phyloP scores from a whole-genome alignment of 2,888 invertebrate species.

The Pinctada fucata region DNA sequence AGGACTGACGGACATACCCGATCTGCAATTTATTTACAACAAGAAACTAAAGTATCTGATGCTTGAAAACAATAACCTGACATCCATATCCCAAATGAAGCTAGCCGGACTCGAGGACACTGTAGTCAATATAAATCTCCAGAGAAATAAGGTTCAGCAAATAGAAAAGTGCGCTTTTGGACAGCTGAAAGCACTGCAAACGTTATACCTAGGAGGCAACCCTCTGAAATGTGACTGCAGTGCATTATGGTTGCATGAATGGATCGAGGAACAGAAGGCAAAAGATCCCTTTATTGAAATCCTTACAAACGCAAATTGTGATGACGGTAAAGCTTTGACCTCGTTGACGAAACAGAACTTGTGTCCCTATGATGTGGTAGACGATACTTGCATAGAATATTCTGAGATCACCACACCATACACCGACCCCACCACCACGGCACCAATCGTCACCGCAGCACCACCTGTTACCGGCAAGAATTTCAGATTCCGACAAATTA shows the following conservation, averaged over 20 bases:
- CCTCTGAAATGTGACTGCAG: slow-evolving; percentile 90
- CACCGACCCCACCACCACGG: not conserved
- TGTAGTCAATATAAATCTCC: slow-evolving; percentile 52
- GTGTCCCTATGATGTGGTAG: not conserved
- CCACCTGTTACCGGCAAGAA: not conserved
- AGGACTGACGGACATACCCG: slow-evolving; percentile 53
- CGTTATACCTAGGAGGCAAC: slow-evolving; percentile 84
- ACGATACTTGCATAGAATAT: slow-evolving; percentile 35
- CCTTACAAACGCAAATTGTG: slow-evolving; percentile 39
- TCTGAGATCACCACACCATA: not conserved
- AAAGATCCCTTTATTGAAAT: slow-evolving; percentile 30
- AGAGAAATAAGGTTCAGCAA: slow-evolving; percentile 53
- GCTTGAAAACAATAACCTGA: slow-evolving; percentile 55
- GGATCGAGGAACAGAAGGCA: slow-evolving; percentile 39
- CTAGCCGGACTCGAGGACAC: slow-evolving; percentile 60
- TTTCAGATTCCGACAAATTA: not conserved
- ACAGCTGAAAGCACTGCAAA: slow-evolving; percentile 47
- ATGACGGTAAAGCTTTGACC: slow-evolving; percentile 40
- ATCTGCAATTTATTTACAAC: slow-evolving; percentile 58
- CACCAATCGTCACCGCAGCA: not conserved
- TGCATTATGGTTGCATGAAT: slow-evolving; percentile 85
- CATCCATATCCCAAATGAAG: slow-evolving; percentile 52
- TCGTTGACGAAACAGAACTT: slow-evolving; percentile 33
- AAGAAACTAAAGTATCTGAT: slow-evolving; percentile 52
- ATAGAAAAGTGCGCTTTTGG: slow-evolving; percentile 61